A percentile compares a stretch with the other conserved stretches of the same genome.
These are phyloP conservation scores for Yasuhikotakia modesta DNA, from an alignment of 2,797 vertebrate genomes.

Conservation along the genomic window DNA sequence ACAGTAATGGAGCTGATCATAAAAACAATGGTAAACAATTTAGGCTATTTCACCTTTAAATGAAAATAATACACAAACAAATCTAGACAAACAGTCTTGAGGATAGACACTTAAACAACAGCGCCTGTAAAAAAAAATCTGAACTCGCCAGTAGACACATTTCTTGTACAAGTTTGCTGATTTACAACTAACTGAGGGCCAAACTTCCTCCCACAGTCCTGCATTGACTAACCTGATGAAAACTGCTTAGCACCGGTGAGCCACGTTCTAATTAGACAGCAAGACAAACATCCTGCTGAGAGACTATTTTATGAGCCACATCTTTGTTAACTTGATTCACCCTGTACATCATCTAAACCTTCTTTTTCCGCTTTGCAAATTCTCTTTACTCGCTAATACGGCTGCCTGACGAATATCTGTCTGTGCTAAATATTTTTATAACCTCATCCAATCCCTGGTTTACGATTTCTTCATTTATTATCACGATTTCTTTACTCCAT, in stretches of 20 bases:
- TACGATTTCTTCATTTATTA: not conserved
- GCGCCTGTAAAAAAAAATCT: slow-evolving; percentile 17
- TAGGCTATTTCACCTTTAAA: not conserved
- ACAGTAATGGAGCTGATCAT: not conserved
- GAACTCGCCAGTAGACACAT: slow-evolving; percentile 30
- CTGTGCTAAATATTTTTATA: not conserved
- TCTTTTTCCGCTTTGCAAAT: not conserved
- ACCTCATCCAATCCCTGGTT: not conserved
- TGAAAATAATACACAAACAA: not conserved
- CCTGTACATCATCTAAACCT: not conserved
- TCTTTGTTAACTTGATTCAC: slow-evolving; percentile 12
- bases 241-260: slow-evolving; percentile 21
- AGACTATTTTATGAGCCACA: slow-evolving; percentile 8
- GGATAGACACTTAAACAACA: not conserved
- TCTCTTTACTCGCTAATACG: not conserved
- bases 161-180: slow-evolving; percentile 5
- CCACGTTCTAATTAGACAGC: not conserved
- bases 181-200: slow-evolving; percentile 39
- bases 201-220: slow-evolving; percentile 10
- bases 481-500: slow-evolving; percentile 17
- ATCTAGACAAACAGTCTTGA: not conserved
- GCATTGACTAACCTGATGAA: slow-evolving; percentile 37
- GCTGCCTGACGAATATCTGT: not conserved
- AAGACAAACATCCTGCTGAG: slow-evolving; percentile 13
- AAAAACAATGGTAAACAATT: not conserved